Percentiles rank a stretch among this genome's conserved stretches.
Conservation (phyloP, 2,888 invertebrate genomes). For the Sarcophaga carnaria region DNA sequence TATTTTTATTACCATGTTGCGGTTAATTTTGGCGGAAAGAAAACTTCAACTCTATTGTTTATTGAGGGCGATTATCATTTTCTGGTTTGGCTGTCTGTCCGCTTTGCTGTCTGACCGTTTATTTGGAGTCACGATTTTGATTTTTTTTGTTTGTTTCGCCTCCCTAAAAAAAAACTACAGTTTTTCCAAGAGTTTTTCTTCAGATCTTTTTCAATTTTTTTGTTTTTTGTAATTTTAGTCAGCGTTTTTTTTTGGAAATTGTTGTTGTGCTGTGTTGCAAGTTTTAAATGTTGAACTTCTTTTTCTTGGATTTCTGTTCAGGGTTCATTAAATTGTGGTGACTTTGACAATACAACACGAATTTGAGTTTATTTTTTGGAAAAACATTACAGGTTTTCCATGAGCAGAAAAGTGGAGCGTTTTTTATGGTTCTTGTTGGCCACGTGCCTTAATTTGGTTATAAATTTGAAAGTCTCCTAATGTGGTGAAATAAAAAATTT, state of each 20-base stretch:
- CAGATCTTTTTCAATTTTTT: no score
- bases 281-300: conserved; percentile 49
- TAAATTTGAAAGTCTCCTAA: conserved; percentile 45
- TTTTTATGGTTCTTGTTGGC: conserved; percentile 27
- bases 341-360: conserved; percentile 56
- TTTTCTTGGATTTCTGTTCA: conserved; percentile 34
- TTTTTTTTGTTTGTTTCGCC: neutral
- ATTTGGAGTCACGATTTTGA: conserved; percentile 58
- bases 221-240: neutral
- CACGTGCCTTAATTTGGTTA: conserved; percentile 63
- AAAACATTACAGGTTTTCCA: conserved; percentile 43
- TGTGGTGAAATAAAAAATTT: neutral
- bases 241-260: neutral
- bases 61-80: conserved; percentile 55
- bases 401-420: neutral
- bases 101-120: neutral
- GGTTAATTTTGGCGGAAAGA: conserved; percentile 37
- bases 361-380: conserved; percentile 21
- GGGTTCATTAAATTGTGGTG: conserved; percentile 67
- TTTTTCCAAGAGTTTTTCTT: conserved; percentile 24
- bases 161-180: conserved; percentile 1
- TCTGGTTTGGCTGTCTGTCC: conserved; percentile 9
- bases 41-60: conserved; percentile 56
- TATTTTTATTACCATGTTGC: conserved; percentile 22
- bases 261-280: conserved; percentile 33